Evolutionary conservation across 2,797 vertebrate species (phyloP).

Genomic region (Eremophila alpestris): DNA sequence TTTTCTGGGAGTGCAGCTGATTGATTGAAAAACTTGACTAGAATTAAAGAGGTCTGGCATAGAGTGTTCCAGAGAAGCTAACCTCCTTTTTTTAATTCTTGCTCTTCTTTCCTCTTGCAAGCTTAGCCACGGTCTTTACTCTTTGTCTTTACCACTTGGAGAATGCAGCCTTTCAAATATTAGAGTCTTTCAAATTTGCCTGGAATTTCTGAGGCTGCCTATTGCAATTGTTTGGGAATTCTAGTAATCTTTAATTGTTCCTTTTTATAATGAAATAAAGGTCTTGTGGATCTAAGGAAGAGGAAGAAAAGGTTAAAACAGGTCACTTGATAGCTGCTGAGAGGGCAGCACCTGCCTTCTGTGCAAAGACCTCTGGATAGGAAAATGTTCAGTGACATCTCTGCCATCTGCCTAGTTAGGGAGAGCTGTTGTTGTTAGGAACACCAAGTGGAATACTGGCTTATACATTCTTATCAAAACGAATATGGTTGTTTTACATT

Average conservation of each 20-base stretch:
- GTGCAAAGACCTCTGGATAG: background rate
- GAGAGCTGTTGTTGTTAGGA: background rate
- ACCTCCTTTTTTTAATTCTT: background rate
- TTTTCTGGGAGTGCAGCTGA: background rate
- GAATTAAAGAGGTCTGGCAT: background rate
- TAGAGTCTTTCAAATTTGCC: background rate
- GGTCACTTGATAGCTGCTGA: background rate
- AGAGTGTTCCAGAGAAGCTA: background rate
- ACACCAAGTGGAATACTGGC: background rate
- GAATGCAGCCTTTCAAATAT: background rate
- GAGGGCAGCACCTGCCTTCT: background rate
- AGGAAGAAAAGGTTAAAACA: background rate
- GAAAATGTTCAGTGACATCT: background rate
- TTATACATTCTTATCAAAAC: background rate
- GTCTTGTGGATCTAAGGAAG: background rate
- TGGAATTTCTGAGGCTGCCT: background rate
- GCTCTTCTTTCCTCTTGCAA: background rate
- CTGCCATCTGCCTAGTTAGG: background rate
- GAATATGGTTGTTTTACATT: background rate
- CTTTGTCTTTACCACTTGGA: background rate
- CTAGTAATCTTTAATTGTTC: background rate
- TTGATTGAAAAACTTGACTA: background rate
- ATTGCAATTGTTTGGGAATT: background rate
- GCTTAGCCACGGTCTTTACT: background rate
- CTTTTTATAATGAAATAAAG: background rate